phyloP scores from a whole-genome alignment of 92 coral and sea anemone species.

The Parazoanthus swiftii region DNA sequence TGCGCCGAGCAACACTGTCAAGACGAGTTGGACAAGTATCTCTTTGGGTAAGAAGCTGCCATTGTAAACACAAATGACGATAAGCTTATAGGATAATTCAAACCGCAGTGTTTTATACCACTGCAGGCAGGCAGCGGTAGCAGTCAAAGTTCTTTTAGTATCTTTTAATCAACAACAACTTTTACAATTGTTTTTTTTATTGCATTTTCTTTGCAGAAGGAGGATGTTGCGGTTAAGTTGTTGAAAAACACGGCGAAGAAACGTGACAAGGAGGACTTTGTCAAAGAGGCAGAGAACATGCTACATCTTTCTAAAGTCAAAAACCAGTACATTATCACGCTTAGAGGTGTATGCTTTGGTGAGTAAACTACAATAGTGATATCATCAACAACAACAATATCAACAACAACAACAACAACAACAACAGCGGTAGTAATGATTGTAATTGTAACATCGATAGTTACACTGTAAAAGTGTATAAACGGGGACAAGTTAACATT shows the following conservation, averaged over 20 bases:
- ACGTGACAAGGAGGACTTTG: constrained; percentile 67
- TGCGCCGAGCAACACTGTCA: constrained; percentile 44
- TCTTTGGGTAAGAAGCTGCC: constrained; percentile 5
- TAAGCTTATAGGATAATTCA: too few species aligned
- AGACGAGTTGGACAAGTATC: constrained; percentile 39
- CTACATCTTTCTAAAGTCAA: constrained; percentile 54
- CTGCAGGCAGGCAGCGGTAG: too few species aligned
- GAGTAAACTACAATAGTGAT: not conserved
- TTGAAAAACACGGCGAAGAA: constrained; percentile 57
- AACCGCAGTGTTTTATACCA: too few species aligned
- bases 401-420: too few species aligned
- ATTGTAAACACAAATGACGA: not conserved
- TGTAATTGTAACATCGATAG: not conserved
- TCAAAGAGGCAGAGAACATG: constrained; percentile 85
- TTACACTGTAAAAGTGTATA: too few species aligned
- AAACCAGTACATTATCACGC: constrained; percentile 62
- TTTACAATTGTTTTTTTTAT: too few species aligned
- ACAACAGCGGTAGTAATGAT: not conserved
- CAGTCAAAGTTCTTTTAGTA: too few species aligned
- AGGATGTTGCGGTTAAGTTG: constrained; percentile 89
- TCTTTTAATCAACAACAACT: too few species aligned
- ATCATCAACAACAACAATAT: not conserved
- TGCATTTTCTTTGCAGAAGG: constrained; percentile 30
- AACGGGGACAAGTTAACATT: too few species aligned
- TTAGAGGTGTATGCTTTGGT: constrained; percentile 77